phyloP scores from a whole-genome alignment of 2,888 invertebrate genomes.

The Marronus borbonicus region DNA sequence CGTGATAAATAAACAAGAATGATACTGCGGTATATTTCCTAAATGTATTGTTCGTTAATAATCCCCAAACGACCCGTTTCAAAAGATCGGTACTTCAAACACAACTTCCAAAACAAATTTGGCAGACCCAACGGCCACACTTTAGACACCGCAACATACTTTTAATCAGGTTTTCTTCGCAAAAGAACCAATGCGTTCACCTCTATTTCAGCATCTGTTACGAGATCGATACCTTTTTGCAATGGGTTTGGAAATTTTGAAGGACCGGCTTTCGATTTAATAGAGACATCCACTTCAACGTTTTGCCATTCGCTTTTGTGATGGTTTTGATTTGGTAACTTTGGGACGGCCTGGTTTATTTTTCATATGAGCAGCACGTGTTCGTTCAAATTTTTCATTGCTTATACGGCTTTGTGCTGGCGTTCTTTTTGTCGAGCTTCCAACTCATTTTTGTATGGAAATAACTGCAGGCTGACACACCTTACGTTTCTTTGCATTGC shows the following conservation, averaged over 20 bases:
- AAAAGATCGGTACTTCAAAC: background rate
- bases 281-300: background rate
- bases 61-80: too few species aligned
- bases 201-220: background rate
- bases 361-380: conserved; percentile 6
- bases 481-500: conserved; percentile 10
- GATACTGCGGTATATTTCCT: too few species aligned
- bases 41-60: too few species aligned
- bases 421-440: conserved; percentile 24
- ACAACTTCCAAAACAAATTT: conserved; percentile 19
- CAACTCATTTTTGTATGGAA: conserved; percentile 23
- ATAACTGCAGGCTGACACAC: conserved; percentile 29
- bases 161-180: conserved; percentile 11
- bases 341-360: background rate
- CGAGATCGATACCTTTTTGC: background rate
- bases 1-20: too few species aligned
- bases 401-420: background rate
- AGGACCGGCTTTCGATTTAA: conserved; percentile 12
- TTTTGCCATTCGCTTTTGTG: background rate
- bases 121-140: conserved; percentile 14
- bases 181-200: conserved; percentile 15
- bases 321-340: background rate
- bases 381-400: conserved; percentile 21
- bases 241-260: conserved; percentile 10
- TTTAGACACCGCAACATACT: background rate